These are phyloP conservation scores for Nyctibius grandis DNA, from an alignment of 2,797 vertebrate genomes.

Conservation along the genomic window DNA sequence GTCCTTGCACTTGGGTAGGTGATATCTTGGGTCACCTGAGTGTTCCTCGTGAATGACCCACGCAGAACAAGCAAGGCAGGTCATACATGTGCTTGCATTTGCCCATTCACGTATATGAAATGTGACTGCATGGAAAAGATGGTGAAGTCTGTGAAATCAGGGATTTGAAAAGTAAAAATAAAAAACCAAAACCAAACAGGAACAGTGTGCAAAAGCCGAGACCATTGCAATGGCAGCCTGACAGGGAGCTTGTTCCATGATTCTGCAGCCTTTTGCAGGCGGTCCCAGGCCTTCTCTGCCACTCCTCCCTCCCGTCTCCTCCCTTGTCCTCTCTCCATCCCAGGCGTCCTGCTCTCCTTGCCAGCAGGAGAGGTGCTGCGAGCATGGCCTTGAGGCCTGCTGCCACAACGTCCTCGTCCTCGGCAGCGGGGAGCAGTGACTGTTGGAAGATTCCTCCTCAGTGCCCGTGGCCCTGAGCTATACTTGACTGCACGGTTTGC, in stretches of 20 bases:
- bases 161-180: neutral
- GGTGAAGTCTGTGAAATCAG: neutral
- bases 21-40: neutral
- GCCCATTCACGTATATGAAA: neutral
- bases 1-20: accelerated
- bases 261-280: neutral
- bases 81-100: accelerated
- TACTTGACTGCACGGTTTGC: accelerated
- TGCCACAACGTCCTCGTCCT: neutral
- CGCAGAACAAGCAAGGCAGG: neutral
- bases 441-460: too few relatives aligned
- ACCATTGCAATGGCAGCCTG: accelerated
- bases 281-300: accelerated
- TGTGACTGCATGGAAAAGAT: neutral
- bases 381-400: neutral
- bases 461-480: accelerated
- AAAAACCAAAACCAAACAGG: accelerated
- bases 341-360: accelerated
- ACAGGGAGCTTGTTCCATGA: neutral
- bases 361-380: accelerated
- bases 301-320: neutral
- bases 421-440: neutral
- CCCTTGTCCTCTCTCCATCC: accelerated
- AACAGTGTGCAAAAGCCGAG: accelerated
- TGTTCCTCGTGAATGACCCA: neutral